These are phyloP conservation scores for Limnephilus rhombicus DNA, from an alignment of 2,888 invertebrate species.

Conservation along the genomic window DNA sequence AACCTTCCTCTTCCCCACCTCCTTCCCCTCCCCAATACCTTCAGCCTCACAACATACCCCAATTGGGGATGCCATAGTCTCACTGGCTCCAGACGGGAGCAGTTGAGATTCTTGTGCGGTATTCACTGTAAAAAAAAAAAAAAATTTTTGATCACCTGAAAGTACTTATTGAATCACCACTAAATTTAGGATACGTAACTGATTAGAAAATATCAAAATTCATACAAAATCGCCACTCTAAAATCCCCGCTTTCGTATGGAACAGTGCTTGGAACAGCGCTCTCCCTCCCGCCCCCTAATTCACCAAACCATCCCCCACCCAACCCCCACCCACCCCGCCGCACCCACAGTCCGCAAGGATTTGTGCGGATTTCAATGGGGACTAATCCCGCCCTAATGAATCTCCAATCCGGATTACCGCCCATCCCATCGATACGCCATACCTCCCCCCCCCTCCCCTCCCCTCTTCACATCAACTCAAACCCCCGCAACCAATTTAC, in stretches of 20 bases:
- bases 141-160: no score
- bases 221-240: background rate
- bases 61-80: no score
- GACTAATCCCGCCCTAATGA: constrained; percentile 79
- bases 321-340: background rate
- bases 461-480: background rate
- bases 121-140: no score
- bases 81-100: no score
- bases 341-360: constrained; percentile 41
- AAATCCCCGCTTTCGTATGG: background rate
- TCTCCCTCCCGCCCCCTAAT: background rate
- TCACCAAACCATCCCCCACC: background rate
- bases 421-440: constrained; percentile 28
- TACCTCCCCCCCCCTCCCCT: background rate
- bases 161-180: background rate
- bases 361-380: constrained; percentile 74
- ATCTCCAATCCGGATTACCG: constrained; percentile 78
- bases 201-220: background rate
- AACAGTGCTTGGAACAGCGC: background rate
- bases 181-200: background rate
- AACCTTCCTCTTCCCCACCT: no score
- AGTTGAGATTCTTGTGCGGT: no score
- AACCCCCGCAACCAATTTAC: background rate
- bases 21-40: no score
- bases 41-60: no score